These are phyloP conservation scores for Hylaea fasciaria DNA, from an alignment of 2,888 invertebrate genomes.

Conservation along the genomic window DNA sequence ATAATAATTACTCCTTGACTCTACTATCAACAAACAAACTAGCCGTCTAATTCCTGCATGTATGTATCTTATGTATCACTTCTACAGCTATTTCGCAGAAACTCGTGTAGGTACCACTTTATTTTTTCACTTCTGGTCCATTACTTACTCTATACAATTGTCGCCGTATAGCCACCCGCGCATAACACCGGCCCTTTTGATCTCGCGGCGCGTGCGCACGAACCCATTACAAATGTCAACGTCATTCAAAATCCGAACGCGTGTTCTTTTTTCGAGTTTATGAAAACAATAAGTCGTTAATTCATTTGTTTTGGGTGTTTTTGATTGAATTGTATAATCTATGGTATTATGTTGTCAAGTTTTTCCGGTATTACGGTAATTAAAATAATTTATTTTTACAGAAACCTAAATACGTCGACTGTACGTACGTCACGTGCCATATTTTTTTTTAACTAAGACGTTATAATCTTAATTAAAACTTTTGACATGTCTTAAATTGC, in stretches of 20 bases:
- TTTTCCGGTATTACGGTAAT: slow-evolving; percentile 5
- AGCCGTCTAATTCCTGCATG: too few relatives aligned
- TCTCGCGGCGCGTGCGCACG: slow-evolving; percentile 74
- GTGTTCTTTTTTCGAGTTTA: slow-evolving; percentile 54
- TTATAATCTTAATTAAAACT: too few relatives aligned
- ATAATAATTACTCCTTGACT: too few relatives aligned
- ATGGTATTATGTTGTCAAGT: slow-evolving; percentile 22
- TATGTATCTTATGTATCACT: too few relatives aligned
- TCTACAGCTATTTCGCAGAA: slow-evolving; percentile 1
- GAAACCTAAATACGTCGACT: too few relatives aligned
- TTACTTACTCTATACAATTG: slow-evolving; percentile 51
- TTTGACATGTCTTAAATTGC: too few relatives aligned
- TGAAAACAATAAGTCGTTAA: slow-evolving; percentile 61
- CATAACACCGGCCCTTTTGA: slow-evolving; percentile 63
- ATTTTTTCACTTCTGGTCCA: slow-evolving; percentile 33
- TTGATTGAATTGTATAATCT: slow-evolving; percentile 21
- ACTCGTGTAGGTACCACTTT: slow-evolving; percentile 18
- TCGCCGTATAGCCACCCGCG: slow-evolving; percentile 55
- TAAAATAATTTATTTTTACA: too few relatives aligned
- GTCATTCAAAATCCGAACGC: slow-evolving; percentile 63
- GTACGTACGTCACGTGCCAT: too few relatives aligned
- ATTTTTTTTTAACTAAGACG: too few relatives aligned
- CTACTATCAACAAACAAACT: too few relatives aligned
- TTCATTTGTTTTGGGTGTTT: slow-evolving; percentile 44
- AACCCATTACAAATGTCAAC: slow-evolving; percentile 57